A percentile compares a stretch with the other conserved stretches of the same genome.
Evolutionary conservation across 1,140 invertebrate genomes (phyloP).

Genomic region (Dendrolimus kikuchii): DNA sequence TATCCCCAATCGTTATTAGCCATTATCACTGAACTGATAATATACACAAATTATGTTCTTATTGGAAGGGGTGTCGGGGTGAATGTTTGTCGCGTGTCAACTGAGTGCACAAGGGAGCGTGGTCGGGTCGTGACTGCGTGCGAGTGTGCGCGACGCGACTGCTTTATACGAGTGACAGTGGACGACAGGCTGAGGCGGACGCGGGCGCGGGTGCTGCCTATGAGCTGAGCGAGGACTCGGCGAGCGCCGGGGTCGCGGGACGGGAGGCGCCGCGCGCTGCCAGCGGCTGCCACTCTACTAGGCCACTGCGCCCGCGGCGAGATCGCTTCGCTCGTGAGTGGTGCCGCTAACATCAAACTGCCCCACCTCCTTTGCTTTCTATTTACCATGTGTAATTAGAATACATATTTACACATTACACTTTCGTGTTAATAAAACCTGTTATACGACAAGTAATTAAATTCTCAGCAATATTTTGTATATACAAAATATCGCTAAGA

Average conservation of each 20-base stretch:
- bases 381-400: constrained; percentile 35
- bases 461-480: too few relatives aligned
- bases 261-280: constrained; percentile 23
- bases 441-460: too few relatives aligned
- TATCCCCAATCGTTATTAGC: constrained; percentile 65
- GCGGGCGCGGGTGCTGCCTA: constrained; percentile 26
- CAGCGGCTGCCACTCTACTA: constrained; percentile 25
- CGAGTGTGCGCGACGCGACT: constrained; percentile 41
- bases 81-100: constrained; percentile 33
- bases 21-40: constrained; percentile 41
- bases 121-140: constrained; percentile 54
- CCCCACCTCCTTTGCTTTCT: constrained; percentile 53
- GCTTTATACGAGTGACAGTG: constrained; percentile 42
- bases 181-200: constrained; percentile 15
- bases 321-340: constrained; percentile 1
- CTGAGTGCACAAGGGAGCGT: constrained; percentile 44
- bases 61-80: constrained; percentile 5
- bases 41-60: constrained; percentile 2
- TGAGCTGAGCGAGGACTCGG: constrained; percentile 17
- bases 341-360: constrained; percentile 22
- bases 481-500: too few relatives aligned
- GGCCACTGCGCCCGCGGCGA: constrained; percentile 24
- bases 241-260: constrained; percentile 27
- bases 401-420: constrained; percentile 33
- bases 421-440: too few relatives aligned